Conservation (phyloP, 2,888 invertebrate genomes). For the Poecilobothrus nobilitatus region DNA sequence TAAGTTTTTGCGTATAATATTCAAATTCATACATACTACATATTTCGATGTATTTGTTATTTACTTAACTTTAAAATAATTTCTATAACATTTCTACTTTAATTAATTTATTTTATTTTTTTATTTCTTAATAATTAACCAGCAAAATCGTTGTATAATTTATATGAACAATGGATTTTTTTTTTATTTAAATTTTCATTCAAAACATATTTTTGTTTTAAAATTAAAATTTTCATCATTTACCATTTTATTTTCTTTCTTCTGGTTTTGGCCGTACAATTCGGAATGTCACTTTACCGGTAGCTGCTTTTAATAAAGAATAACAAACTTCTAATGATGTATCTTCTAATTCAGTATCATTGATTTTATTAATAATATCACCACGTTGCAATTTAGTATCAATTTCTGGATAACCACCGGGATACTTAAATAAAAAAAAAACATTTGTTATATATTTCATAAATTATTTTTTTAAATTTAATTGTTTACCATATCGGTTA, state of each 20-base stretch:
- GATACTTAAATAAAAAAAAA: constrained; percentile 51
- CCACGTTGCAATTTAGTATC: constrained; percentile 88
- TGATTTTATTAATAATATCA: constrained; percentile 81
- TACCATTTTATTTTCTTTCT: neutral
- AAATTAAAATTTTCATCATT: neutral
- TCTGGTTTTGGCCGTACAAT: constrained; percentile 72
- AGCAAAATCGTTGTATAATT: constrained; percentile 6
- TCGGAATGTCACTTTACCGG: constrained; percentile 73
- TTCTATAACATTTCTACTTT: neutral
- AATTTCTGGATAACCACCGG: constrained; percentile 77
- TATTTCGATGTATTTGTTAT: neutral
- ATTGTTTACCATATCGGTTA: constrained; percentile 79
- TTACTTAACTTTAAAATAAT: neutral
- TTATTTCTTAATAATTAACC: neutral
- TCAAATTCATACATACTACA: neutral
- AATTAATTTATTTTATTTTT: neutral
- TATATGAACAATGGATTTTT: constrained; percentile 6
- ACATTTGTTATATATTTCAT: neutral
- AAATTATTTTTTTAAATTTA: neutral
- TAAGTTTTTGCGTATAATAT: neutral
- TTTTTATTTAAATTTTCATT: neutral
- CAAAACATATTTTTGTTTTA: neutral
- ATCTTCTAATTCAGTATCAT: constrained; percentile 71
- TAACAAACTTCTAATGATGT: constrained; percentile 78
- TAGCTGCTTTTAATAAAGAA: constrained; percentile 78